Evolutionary conservation across 2,888 invertebrate species (phyloP).

Genomic region (Leptopterna dolabrata): DNA sequence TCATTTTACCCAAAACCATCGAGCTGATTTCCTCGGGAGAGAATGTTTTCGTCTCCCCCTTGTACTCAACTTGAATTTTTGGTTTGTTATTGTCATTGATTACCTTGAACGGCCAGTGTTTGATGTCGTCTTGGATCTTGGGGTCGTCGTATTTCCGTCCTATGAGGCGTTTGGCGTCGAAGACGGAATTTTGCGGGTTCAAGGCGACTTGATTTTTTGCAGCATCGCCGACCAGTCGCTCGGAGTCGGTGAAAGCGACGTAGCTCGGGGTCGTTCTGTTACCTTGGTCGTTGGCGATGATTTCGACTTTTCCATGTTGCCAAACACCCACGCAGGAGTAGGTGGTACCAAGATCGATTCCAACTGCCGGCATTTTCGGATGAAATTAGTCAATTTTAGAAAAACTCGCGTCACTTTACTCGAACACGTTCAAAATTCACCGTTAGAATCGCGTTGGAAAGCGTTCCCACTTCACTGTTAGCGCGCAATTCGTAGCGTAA

Average conservation of each 20-base stretch:
- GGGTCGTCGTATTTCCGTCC: conserved; percentile 76
- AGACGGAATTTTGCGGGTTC: conserved; percentile 81
- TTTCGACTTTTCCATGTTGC: too few species aligned
- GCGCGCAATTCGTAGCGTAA: too few species aligned
- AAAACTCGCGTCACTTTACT: too few species aligned
- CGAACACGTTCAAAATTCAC: too few species aligned
- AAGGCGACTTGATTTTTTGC: conserved; percentile 75
- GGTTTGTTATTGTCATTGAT: conserved; percentile 75
- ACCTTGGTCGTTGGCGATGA: too few species aligned
- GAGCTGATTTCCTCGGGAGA: conserved; percentile 79
- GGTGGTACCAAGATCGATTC: too few species aligned
- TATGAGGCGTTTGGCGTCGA: conserved; percentile 82
- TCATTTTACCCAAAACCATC: conserved; percentile 74
- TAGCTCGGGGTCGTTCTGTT: too few species aligned
- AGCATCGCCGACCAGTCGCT: conserved; percentile 68
- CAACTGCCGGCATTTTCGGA: too few species aligned
- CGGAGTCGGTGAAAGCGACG: conserved; percentile 74
- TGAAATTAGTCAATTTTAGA: too few species aligned
- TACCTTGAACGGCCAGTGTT: conserved; percentile 86
- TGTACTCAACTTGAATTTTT: conserved; percentile 76
- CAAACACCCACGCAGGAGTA: too few species aligned
- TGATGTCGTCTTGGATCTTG: conserved; percentile 82
- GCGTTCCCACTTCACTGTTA: too few species aligned
- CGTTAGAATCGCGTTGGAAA: too few species aligned
- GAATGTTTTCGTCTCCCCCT: conserved; percentile 74